These are phyloP conservation scores for Drosophila merina DNA, from an alignment of 2,888 invertebrate genomes.

Conservation along the genomic window DNA sequence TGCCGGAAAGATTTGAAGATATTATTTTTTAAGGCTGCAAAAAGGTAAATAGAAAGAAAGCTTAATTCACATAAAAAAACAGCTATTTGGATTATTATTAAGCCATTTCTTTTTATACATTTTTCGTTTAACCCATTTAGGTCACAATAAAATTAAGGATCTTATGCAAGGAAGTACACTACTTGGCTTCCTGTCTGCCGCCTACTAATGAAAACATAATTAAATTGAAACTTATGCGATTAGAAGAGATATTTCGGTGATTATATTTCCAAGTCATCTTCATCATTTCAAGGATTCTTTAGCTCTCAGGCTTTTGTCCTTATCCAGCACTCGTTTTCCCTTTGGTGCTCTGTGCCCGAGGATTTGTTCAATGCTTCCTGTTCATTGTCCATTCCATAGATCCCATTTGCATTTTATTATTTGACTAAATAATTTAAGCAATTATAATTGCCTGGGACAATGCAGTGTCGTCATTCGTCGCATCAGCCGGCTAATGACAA, in stretches of 20 bases:
- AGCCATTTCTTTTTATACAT: background rate
- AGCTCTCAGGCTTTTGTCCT: background rate
- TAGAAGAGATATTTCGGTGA: constrained; percentile 4
- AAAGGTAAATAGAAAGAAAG: background rate
- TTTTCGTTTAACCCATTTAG: background rate
- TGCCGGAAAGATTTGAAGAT: background rate
- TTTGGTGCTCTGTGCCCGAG: background rate
- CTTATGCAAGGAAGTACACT: background rate
- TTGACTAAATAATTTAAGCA: constrained; percentile 36
- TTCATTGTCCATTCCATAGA: background rate
- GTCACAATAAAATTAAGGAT: no score
- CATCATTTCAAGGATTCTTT: background rate
- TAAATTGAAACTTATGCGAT: constrained; percentile 17
- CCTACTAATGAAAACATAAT: constrained; percentile 18
- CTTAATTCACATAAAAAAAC: background rate
- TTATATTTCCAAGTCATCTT: constrained; percentile 5
- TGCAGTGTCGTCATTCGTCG: constrained; percentile 27
- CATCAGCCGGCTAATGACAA: constrained; percentile 29
- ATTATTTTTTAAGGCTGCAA: background rate
- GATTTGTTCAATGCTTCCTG: background rate
- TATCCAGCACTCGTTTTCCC: background rate
- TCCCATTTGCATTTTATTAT: constrained; percentile 22
- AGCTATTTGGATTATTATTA: background rate
- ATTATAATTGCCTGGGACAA: constrained; percentile 28
- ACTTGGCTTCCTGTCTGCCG: constrained; percentile 17